Percentiles rank a stretch among this genome's conserved stretches.
These are phyloP conservation scores for Neolamprologus toae DNA, from an alignment of 2,113 vertebrate species.

Conservation along the genomic window DNA sequence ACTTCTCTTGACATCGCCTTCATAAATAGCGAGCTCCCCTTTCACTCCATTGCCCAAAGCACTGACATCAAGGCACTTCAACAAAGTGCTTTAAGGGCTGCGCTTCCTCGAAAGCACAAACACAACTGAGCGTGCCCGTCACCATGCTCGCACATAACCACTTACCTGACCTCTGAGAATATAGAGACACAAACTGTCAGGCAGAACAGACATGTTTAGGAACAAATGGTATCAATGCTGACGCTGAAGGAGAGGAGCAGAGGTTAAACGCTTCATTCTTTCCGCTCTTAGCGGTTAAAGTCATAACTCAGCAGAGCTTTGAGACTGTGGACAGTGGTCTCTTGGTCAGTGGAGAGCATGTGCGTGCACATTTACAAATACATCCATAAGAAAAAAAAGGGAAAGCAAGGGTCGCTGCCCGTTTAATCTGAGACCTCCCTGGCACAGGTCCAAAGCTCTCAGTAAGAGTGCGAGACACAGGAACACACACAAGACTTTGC, in stretches of 20 bases:
- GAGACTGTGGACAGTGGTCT: not conserved
- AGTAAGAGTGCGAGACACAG: not conserved
- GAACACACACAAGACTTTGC: not conserved
- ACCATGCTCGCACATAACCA: not conserved
- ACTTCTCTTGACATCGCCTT: not conserved
- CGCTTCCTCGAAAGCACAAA: constrained; percentile 52
- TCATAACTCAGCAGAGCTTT: not conserved
- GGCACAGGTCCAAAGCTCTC: constrained; percentile 25
- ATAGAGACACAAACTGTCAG: not conserved
- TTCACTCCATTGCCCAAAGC: not conserved
- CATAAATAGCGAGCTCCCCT: not conserved
- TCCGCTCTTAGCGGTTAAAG: not conserved
- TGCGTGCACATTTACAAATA: not conserved
- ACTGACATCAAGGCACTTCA: not conserved
- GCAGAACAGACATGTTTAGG: not conserved
- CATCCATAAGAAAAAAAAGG: not conserved
- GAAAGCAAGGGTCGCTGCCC: not conserved
- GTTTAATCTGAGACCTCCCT: constrained; percentile 24
- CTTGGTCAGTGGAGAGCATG: not conserved
- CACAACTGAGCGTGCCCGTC: not conserved
- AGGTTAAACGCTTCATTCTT: not conserved
- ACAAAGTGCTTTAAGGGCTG: not conserved
- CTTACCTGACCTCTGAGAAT: constrained; percentile 21
- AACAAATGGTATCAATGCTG: not conserved
- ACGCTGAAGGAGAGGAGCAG: not conserved